Evolutionary conservation across 23 tunicate genomes (phyloP).

Genomic region (Oikopleura dioica): DNA sequence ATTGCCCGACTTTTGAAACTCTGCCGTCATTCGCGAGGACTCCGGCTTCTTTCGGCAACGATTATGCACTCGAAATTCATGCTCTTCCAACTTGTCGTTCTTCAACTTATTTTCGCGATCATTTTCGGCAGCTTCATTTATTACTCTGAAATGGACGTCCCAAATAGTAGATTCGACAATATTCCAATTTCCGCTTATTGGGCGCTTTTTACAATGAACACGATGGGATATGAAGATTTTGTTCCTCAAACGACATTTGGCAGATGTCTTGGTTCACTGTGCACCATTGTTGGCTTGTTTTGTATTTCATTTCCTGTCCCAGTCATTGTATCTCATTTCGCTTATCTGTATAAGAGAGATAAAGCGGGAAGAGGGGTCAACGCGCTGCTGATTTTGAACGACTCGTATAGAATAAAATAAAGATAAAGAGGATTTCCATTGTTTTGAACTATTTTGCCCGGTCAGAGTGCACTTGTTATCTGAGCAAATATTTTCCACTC

Average conservation of each 20-base stretch:
- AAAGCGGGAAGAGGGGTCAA: slow-evolving; percentile 8
- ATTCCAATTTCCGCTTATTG: slow-evolving; percentile 1
- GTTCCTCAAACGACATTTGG: not conserved
- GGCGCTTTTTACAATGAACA: slow-evolving; percentile 3
- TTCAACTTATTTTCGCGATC: not conserved
- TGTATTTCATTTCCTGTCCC: slow-evolving; percentile 12
- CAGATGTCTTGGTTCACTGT: not conserved
- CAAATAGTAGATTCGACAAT: slow-evolving; percentile 31
- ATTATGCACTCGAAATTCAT: not conserved
- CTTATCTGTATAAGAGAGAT: not conserved
- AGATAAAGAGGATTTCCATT: too few relatives aligned
- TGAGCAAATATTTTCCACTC: too few relatives aligned
- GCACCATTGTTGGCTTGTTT: not conserved
- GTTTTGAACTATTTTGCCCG: too few relatives aligned
- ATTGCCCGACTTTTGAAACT: not conserved
- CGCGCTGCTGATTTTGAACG: too few relatives aligned
- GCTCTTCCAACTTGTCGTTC: not conserved
- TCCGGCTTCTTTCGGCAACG: not conserved
- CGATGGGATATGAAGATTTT: not conserved
- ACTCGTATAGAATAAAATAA: too few relatives aligned
- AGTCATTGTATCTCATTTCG: slow-evolving; percentile 1
- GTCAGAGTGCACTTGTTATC: too few relatives aligned
- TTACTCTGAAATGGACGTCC: slow-evolving; percentile 16
- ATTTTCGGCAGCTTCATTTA: not conserved
- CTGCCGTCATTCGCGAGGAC: not conserved